Conservation (phyloP, 2,797 vertebrate species). For the Numenius phaeopus region DNA sequence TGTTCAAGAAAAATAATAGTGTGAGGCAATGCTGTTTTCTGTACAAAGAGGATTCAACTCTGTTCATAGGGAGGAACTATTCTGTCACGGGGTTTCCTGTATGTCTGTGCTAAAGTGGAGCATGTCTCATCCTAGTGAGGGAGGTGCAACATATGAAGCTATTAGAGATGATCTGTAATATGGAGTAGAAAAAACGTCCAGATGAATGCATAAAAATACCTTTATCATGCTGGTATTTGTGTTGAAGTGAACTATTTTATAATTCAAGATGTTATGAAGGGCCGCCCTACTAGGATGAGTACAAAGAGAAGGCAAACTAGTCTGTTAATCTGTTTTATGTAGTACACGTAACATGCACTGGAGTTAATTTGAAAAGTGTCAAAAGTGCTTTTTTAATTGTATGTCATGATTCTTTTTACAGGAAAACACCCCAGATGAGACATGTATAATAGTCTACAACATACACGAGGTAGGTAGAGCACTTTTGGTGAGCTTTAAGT, state of each 20-base stretch:
- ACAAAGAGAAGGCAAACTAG: background rate
- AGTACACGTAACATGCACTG: background rate
- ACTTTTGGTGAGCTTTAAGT: background rate
- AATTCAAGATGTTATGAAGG: background rate
- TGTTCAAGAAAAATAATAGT: background rate
- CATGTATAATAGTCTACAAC: background rate
- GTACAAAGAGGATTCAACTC: background rate
- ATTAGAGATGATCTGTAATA: background rate
- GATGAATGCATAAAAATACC: background rate
- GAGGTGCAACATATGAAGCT: background rate
- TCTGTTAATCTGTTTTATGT: background rate
- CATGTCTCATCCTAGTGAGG: background rate
- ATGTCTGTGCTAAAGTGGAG: constrained; percentile 35
- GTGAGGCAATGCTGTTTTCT: background rate
- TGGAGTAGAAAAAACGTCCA: background rate
- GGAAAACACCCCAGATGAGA: background rate
- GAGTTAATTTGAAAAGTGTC: background rate
- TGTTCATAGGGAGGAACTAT: constrained; percentile 17
- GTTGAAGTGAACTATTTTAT: background rate
- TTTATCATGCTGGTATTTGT: background rate
- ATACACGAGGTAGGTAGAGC: background rate
- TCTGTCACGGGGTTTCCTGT: constrained; percentile 33
- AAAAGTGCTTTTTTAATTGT: background rate
- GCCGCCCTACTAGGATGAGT: background rate
- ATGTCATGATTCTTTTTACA: background rate